Evolutionary conservation across 2,888 invertebrate species (phyloP), one percentile per base, ranked within the genome.

Genomic region (Ferdinandea cuprea): DNA sequence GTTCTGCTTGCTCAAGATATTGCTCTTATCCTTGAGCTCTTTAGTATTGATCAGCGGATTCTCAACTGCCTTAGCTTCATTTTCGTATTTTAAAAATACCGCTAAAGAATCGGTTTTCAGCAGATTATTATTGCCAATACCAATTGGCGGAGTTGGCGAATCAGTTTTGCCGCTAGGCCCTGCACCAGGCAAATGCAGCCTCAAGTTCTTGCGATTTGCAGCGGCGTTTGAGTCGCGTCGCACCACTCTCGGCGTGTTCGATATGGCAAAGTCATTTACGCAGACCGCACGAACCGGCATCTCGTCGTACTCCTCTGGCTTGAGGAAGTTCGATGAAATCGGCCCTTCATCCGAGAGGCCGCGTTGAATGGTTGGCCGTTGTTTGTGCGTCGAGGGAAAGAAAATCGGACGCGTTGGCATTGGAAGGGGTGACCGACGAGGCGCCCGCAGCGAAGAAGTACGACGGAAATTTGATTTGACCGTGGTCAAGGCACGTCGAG

Each of bases 271-370:
- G 74, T 91, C 91, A 72, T 90, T 91, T 50, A 88, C 89, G 66
- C 91, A 91, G 4, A 89, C 90, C 2, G 91, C 88, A 50, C 90
- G 88, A 0, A 91, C 91, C 0, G 91, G 91, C 89, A 91, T 90
- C 85, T 91, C 91, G 54, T 91, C 91, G 61, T 87, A 91, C 71
- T 91, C 91, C 80, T 91, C 91, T 0, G 91, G 89, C 78, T 91
- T 91, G 11, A 91, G 87, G 74, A 91, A 91, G 74, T 89, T 91
- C 2, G 86, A 88, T 0, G 91, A 91, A 71, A 91, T 91, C 50
- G 91, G 91, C 2, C 91, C 91, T 79, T 91, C 91, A 72, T 91
- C 91, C 21, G 91, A 91, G 42, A 91, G 88, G 0, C 91, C 91
- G 0, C 91, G 88, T 72, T 91, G 91, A 58, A 91, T 90, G 54